Percentiles rank a stretch among this genome's conserved stretches.
phyloP scores from a whole-genome alignment of 1,140 invertebrate species.

The Mercenaria mercenaria region DNA sequence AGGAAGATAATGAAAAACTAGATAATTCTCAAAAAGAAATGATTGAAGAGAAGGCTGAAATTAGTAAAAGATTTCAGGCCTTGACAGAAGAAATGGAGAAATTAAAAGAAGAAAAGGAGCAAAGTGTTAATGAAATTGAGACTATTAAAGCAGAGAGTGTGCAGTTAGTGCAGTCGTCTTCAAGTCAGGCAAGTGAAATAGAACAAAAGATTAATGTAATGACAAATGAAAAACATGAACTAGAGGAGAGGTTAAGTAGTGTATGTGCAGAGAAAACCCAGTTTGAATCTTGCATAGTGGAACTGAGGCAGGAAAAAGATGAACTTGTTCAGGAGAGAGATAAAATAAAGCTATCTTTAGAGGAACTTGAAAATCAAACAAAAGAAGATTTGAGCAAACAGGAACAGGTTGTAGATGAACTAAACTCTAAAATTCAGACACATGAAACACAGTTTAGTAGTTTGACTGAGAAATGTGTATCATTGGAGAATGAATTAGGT shows the following conservation, averaged over 20 bases:
- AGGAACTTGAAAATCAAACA: conserved; percentile 43
- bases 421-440: conserved; percentile 35
- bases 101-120: conserved; percentile 43
- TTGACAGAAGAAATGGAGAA: conserved; percentile 34
- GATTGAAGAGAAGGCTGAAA: background rate
- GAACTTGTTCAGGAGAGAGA: background rate
- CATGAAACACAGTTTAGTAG: conserved; percentile 19
- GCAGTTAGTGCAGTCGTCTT: conserved; percentile 16
- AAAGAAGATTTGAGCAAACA: conserved; percentile 7
- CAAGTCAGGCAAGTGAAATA: conserved; percentile 38
- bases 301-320: conserved; percentile 13
- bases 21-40: background rate
- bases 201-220: background rate
- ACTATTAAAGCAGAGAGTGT: conserved; percentile 45
- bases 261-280: conserved; percentile 33
- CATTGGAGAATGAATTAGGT: conserved; percentile 60
- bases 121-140: conserved; percentile 25
- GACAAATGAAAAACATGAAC: background rate
- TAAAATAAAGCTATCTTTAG: background rate
- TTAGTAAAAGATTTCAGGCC: background rate
- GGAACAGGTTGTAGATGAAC: background rate
- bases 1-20: background rate
- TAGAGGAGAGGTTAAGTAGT: conserved; percentile 37
- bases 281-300: background rate
- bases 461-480: background rate